Percentiles rank a stretch among this genome's conserved stretches.
Conservation (phyloP, 2,888 invertebrate genomes). For the Protonemura montana region DNA sequence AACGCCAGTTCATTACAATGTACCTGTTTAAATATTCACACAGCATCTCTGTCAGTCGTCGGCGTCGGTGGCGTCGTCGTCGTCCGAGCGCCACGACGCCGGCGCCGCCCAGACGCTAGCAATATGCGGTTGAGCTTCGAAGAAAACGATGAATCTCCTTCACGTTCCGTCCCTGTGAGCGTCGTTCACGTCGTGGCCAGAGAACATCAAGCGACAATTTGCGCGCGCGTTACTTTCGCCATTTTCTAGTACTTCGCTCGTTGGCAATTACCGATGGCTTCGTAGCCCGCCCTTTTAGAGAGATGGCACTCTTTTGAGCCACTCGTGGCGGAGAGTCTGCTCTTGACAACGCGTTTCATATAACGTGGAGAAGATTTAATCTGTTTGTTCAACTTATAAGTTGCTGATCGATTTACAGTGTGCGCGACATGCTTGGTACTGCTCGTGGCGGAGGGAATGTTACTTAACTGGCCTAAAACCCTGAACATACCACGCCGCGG, state of each 20-base stretch:
- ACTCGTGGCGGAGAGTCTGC: not conserved
- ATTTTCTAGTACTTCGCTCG: not conserved
- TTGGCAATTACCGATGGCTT: not conserved
- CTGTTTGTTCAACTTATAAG: not conserved
- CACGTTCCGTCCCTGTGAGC: not conserved
- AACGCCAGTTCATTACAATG: slow-evolving; percentile 12
- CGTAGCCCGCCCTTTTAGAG: not conserved
- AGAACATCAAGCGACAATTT: not conserved
- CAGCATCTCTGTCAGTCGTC: not conserved
- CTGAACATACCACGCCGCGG: too few relatives aligned
- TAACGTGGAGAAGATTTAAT: not conserved
- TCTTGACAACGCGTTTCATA: not conserved
- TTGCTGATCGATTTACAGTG: not conserved
- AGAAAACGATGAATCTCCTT: not conserved
- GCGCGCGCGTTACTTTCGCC: not conserved
- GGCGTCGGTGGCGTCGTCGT: not conserved
- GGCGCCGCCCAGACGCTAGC: not conserved
- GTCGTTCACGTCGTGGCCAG: not conserved
- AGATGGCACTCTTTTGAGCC: not conserved
- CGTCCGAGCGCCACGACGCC: not conserved
- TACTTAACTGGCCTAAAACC: not conserved
- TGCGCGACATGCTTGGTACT: not conserved
- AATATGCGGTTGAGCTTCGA: not conserved
- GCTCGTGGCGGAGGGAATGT: not conserved
- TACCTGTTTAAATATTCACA: slow-evolving; percentile 12